Evolutionary conservation across 2,113 vertebrate genomes (phyloP).

Genomic region (Petaurus breviceps): DNA sequence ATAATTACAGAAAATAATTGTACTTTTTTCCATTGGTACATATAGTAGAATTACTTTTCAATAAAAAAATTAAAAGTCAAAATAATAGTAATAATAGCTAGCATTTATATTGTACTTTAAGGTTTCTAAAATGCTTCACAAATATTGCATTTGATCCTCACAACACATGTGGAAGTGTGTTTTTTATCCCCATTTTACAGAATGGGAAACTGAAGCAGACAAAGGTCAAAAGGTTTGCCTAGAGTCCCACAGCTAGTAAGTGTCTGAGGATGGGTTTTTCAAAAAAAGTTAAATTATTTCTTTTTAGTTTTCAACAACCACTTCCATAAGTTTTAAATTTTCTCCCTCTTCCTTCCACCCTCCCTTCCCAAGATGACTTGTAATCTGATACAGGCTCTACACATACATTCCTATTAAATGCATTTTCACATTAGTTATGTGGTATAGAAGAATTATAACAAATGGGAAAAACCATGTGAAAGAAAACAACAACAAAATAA

Average conservation of each 20-base stretch:
- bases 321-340: no score
- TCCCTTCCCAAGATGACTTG: no score
- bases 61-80: not conserved
- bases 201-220: not conserved
- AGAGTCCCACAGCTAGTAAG: not conserved
- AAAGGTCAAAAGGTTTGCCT: not conserved
- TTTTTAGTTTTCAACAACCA: no score
- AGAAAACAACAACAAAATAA: no score
- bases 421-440: no score
- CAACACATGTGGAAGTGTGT: not conserved
- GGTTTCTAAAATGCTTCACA: not conserved
- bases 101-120: not conserved
- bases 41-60: not conserved
- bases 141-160: not conserved
- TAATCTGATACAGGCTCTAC: no score
- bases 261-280: not conserved
- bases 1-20: not conserved
- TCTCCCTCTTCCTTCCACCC: no score
- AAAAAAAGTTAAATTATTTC: no score
- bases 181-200: not conserved
- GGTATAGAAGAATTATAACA: no score
- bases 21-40: not conserved
- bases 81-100: not conserved
- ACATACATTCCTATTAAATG: no score
- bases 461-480: no score